Evolutionary conservation across 2,888 invertebrate species (phyloP).

Genomic region (Cerceris ruficornis): DNA sequence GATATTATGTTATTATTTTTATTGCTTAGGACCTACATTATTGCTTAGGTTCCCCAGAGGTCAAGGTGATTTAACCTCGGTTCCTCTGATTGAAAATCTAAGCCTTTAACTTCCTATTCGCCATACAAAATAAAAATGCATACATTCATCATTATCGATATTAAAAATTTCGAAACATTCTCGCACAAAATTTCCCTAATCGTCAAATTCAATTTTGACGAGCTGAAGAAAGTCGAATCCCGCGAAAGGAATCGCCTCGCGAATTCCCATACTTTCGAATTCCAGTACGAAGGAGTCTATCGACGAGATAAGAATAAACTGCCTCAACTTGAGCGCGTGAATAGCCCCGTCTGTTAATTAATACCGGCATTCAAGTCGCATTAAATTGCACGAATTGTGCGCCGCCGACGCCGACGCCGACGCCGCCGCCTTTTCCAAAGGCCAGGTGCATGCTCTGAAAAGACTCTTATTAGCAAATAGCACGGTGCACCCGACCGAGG

Average conservation of each 20-base stretch:
- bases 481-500: slow-evolving; percentile 39
- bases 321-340: slow-evolving; percentile 60
- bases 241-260: slow-evolving; percentile 20
- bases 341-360: slow-evolving; percentile 72
- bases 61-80: no score
- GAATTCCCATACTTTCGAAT: not conserved
- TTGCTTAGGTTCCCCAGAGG: no score
- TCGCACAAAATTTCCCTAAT: no score
- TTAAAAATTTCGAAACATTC: no score
- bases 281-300: slow-evolving; percentile 26
- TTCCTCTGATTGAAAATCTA: no score
- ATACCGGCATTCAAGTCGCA: slow-evolving; percentile 71
- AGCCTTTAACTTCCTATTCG: no score
- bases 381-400: slow-evolving; percentile 73
- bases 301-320: slow-evolving; percentile 61
- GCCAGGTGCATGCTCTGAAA: slow-evolving; percentile 66
- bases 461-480: slow-evolving; percentile 71
- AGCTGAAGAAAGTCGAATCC: no score
- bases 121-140: no score
- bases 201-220: no score
- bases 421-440: slow-evolving; percentile 61
- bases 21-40: no score
- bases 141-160: no score
- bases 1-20: no score
- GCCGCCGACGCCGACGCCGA: slow-evolving; percentile 49